Evolutionary conservation across 2,797 vertebrate genomes (phyloP), one percentile per base, ranked within the genome.

Genomic region (Hybognathus amarus): DNA sequence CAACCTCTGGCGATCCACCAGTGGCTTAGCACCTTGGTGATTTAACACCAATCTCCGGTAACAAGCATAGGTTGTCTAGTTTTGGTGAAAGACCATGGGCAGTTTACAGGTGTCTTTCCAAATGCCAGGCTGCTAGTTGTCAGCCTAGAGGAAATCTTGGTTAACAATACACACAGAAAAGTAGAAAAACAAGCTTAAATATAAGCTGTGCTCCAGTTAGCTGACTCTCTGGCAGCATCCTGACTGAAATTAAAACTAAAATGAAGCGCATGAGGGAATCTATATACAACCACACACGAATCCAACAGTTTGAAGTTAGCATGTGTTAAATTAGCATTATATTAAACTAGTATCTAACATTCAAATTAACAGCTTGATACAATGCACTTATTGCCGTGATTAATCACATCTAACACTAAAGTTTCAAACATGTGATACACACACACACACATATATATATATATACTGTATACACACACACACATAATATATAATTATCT

Each of bases 11-110:
- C 33, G 17, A 2, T 82, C 45, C 63, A 75, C 17, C 3, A 12
- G n/a, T 73, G 71, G 12, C 47, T 33, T 75, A 61, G 20, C 80
- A 56, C 61, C 47, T 76, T 56, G 80, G 81, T 56, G 42, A 76
- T 76, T 76, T 33, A 40, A 40, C 1, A 38, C 47, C n/a, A 76
- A 4, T 76, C 63, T 77, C 70, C 47, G 56, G 18, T 77, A 83
- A 83, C 63, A 76, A 77, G 63, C 64, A 54, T 42, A 33, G 36
- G 30, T 40, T 33, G 24, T 24, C 27, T 67, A 27, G 47, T n/a
- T 20, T 33, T 59, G 63, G 73, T 77, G 68, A 38, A 52, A 61
- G 24, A 45, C 73, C 73, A 69, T 18, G 1, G 73, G 63, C 80
- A 67, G 20, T 67, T 75, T 76, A 67, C 17, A 24, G 20, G 71